A percentile compares a stretch with the other conserved stretches of the same genome.
phyloP scores from a whole-genome alignment of 92 coral and sea anemone species.

The Epizoanthus stellaris region DNA sequence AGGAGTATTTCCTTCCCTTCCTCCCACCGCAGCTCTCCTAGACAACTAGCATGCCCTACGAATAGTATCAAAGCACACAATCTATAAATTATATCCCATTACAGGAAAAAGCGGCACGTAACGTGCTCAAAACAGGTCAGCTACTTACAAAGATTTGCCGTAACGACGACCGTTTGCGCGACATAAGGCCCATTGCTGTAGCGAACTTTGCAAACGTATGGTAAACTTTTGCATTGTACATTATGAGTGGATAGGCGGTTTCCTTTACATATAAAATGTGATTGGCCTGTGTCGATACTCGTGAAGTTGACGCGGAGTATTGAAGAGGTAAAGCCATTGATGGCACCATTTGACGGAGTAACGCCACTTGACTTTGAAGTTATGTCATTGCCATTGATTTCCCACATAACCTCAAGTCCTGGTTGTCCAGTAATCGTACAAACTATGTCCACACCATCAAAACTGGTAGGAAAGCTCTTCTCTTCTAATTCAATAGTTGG shows the following conservation, averaged over 20 bases:
- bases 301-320: not conserved
- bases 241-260: not conserved
- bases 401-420: conserved; percentile 18
- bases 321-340: not conserved
- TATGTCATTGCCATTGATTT: not conserved
- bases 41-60: too few relatives aligned
- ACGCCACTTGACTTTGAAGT: not conserved
- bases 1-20: too few relatives aligned
- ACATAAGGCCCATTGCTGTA: not conserved
- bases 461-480: not conserved
- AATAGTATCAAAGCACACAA: too few relatives aligned
- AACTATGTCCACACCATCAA: not conserved
- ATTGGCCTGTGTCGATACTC: not conserved
- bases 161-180: not conserved
- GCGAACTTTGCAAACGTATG: not conserved
- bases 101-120: too few relatives aligned
- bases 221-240: not conserved
- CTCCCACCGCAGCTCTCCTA: too few relatives aligned
- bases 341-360: not conserved
- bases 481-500: not conserved
- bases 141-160: not conserved
- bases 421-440: conserved; percentile 45
- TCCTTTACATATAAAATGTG: not conserved
- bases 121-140: not conserved
- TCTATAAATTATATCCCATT: too few relatives aligned